Evolutionary conservation across 2,888 invertebrate genomes (phyloP), one percentile per base, ranked within the genome.

Genomic region (Lasius platythorax): DNA sequence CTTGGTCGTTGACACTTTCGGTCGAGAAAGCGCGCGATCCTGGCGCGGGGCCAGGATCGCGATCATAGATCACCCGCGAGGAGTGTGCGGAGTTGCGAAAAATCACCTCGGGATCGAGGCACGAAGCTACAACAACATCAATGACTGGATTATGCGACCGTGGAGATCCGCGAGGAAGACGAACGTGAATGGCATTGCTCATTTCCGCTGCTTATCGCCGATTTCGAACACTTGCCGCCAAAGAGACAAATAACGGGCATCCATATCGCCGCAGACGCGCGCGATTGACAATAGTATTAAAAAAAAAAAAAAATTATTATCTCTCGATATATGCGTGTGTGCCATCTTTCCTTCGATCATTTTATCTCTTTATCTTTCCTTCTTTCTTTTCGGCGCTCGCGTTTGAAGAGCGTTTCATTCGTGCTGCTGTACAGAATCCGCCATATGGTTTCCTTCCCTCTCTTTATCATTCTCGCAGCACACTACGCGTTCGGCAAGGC

Each of bases 401-500:
- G 83, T 87, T 88, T 90, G 86, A 89, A 91, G 87, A 88, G 87
- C 91, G 88, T 90, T 89, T 88, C 23, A 87, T 83, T 87, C 85
- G 37, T 11, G 68, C 83, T 81, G 84, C 75, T 85, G 87, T 87
- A 61, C 84, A 85, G 87, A 90, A 88, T 91, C 86, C 85, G 83
- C 92, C 93, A 93, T 92, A 92, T 93, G 92, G 90, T 86, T 89
- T 90, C 88, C 87, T 88, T 90, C 86, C 82, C 86, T 76, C 84
- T 81, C 88, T 82, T 87, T 88, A 87, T 86, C 88, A 84, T 79
- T 84, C 84, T 87, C 78, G 68, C 81, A 70, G 82, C 88, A 82
- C 88, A 85, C 18, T 18, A 78, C 33, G 12, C 88, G 85, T 87
- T 87, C 88, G 82, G 87, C 88, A 86, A 87, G 86, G 81, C 87